A percentile compares a stretch with the other conserved stretches of the same genome.
Conservation (phyloP, 1,140 invertebrate species). For the Listronotus oregonensis region DNA sequence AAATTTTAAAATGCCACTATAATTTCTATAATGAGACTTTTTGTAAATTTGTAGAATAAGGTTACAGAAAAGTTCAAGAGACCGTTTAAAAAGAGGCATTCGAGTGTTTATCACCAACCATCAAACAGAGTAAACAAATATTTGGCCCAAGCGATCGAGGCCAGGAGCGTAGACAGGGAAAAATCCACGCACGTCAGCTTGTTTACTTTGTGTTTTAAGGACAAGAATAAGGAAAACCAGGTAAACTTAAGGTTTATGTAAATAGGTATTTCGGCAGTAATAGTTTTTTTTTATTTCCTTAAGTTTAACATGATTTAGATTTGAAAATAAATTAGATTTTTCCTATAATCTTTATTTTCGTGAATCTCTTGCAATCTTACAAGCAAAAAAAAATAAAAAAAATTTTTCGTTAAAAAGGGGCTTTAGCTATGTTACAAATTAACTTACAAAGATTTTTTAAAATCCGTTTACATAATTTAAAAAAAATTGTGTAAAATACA, state of each 20-base stretch:
- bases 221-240: conserved; percentile 77
- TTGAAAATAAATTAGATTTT: too few relatives aligned
- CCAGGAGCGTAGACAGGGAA: conserved; percentile 86
- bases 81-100: conserved; percentile 85
- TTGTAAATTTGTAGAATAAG: conserved; percentile 68
- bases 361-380: too few relatives aligned
- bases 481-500: too few relatives aligned
- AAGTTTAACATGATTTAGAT: too few relatives aligned
- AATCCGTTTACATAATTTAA: too few relatives aligned
- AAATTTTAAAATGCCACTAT: background rate
- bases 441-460: too few relatives aligned
- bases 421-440: too few relatives aligned
- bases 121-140: conserved; percentile 90
- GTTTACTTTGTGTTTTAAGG: conserved; percentile 82
- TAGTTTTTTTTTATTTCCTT: too few relatives aligned
- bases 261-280: background rate
- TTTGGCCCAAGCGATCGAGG: conserved; percentile 86
- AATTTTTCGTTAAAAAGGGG: too few relatives aligned
- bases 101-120: conserved; percentile 82
- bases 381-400: too few relatives aligned
- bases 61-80: conserved; percentile 85
- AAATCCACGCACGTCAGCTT: conserved; percentile 87
- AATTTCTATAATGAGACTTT: conserved; percentile 8
- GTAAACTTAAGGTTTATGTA: conserved; percentile 56
- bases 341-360: too few relatives aligned